These are phyloP conservation scores for Megalops atlanticus DNA, from an alignment of 2,113 vertebrate species.

Conservation along the genomic window DNA sequence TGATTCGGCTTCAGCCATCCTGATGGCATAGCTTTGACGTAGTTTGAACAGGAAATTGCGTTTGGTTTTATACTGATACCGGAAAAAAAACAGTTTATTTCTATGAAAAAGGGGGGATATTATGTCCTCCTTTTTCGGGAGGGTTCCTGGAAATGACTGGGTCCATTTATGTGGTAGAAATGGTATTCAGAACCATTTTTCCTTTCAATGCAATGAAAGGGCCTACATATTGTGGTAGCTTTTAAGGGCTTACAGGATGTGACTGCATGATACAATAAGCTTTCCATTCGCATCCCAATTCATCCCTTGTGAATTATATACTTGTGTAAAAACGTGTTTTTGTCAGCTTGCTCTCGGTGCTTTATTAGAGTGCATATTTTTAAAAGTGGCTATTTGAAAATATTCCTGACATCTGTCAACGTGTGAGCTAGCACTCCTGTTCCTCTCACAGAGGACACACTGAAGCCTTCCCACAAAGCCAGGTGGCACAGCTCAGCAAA, in stretches of 20 bases:
- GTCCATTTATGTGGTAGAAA: neutral
- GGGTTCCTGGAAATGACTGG: neutral
- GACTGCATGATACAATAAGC: neutral
- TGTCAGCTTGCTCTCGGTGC: neutral
- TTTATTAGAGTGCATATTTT: neutral
- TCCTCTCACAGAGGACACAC: too few relatives aligned
- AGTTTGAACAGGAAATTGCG: neutral
- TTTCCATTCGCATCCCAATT: neutral
- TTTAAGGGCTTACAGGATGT: neutral
- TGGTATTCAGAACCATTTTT: neutral
- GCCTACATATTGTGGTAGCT: neutral
- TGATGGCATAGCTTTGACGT: neutral
- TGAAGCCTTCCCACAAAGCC: too few relatives aligned
- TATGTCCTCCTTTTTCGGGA: too few relatives aligned
- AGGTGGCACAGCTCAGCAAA: neutral
- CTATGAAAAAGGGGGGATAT: too few relatives aligned
- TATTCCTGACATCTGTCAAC: neutral
- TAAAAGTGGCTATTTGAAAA: neutral
- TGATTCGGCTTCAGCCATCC: neutral
- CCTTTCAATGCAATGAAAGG: too few relatives aligned
- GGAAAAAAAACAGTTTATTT: too few relatives aligned
- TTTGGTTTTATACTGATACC: too few relatives aligned
- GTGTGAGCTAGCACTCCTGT: too few relatives aligned
- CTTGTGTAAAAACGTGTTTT: neutral
- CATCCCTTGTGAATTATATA: neutral